Evolutionary conservation across 2,888 invertebrate genomes (phyloP).

Genomic region (Erynnis tages): DNA sequence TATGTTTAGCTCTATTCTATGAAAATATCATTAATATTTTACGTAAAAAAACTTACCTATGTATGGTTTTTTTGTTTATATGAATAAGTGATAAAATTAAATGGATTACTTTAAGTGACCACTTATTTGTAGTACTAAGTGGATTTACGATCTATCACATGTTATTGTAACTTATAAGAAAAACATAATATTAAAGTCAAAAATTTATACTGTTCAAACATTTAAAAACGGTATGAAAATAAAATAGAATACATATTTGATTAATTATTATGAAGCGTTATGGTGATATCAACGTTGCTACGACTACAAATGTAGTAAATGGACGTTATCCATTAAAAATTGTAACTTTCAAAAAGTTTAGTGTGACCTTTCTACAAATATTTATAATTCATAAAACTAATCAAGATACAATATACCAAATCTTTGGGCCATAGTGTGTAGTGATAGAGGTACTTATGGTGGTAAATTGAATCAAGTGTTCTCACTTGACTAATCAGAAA

Average conservation of each 20-base stretch:
- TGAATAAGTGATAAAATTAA: too few species aligned
- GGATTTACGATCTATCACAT: too few species aligned
- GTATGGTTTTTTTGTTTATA: too few species aligned
- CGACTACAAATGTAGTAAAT: constrained; percentile 44
- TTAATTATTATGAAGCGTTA: constrained; percentile 6
- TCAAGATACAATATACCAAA: constrained; percentile 15
- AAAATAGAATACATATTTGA: not conserved
- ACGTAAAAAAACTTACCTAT: too few species aligned
- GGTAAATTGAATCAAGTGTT: not conserved
- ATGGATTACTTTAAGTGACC: too few species aligned
- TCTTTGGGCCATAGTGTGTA: not conserved
- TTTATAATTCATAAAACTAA: constrained; percentile 15
- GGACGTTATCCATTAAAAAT: constrained; percentile 54
- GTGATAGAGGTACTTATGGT: not conserved
- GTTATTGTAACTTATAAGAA: too few species aligned
- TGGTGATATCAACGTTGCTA: constrained; percentile 40
- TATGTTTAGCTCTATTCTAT: too few species aligned
- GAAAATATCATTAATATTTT: too few species aligned
- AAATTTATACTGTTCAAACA: too few species aligned
- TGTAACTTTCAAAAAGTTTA: constrained; percentile 65
- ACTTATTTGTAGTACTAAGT: too few species aligned
- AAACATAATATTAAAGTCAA: too few species aligned
- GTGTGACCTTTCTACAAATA: constrained; percentile 37
- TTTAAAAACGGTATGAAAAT: too few species aligned
- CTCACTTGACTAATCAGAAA: not conserved